phyloP scores from a whole-genome alignment of 2,888 invertebrate species.

The Ennomos quercinarius region DNA sequence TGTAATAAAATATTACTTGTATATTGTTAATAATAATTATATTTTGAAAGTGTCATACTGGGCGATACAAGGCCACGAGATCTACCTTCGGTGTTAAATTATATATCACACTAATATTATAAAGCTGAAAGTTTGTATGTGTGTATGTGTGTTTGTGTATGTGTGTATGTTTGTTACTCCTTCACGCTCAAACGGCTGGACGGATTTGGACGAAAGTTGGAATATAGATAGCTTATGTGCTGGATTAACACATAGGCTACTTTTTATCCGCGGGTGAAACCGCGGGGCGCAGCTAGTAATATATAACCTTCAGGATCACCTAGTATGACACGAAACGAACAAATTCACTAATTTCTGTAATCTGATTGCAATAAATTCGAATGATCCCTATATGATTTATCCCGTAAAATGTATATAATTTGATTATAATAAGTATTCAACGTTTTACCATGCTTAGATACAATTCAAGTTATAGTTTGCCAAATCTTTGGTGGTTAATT shows the following conservation, averaged over 20 bases:
- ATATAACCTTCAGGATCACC: slow-evolving; percentile 3
- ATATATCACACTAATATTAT: too few relatives aligned
- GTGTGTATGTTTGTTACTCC: too few relatives aligned
- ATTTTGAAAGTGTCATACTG: slow-evolving; percentile 9
- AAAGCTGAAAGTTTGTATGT: too few relatives aligned
- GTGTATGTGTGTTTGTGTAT: too few relatives aligned
- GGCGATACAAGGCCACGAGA: slow-evolving; percentile 1
- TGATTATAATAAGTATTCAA: slow-evolving; percentile 19
- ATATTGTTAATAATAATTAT: slow-evolving; percentile 5
- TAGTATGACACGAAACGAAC: slow-evolving; percentile 14
- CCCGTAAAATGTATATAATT: slow-evolving; percentile 12
- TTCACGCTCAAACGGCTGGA: too few relatives aligned
- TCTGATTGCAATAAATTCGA: slow-evolving; percentile 28
- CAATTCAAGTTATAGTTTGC: slow-evolving; percentile 43
- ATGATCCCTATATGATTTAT: slow-evolving; percentile 32
- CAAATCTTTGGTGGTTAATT: slow-evolving; percentile 66
- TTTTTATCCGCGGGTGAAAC: too few relatives aligned
- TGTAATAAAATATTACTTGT: slow-evolving; percentile 18
- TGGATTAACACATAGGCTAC: too few relatives aligned
- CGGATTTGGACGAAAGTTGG: too few relatives aligned
- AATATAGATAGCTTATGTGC: too few relatives aligned
- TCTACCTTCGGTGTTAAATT: neutral
- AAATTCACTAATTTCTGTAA: slow-evolving; percentile 9
- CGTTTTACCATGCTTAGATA: slow-evolving; percentile 9
- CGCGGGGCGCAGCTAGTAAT: too few relatives aligned